Conservation (phyloP, 2,888 invertebrate species). For the Drosophila kambysellisi region DNA sequence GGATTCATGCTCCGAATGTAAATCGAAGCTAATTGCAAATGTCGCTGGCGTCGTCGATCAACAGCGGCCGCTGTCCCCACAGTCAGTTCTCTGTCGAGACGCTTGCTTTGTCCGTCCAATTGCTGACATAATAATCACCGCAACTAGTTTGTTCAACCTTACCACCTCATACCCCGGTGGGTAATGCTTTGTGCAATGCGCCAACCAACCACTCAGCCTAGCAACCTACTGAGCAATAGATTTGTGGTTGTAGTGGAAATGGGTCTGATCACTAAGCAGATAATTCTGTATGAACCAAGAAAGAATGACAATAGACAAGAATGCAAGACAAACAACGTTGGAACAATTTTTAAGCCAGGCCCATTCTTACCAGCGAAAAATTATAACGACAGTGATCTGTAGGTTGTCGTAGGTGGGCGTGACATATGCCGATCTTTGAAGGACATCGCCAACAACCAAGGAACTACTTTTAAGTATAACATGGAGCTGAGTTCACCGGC, state of each 20-base stretch:
- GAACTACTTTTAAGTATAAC: too few species aligned
- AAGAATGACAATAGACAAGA: too few species aligned
- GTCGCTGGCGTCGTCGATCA: conserved; percentile 65
- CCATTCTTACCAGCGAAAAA: too few species aligned
- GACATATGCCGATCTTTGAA: too few species aligned
- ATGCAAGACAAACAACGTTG: too few species aligned
- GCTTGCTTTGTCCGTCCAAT: conserved; percentile 39
- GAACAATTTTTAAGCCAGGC: too few species aligned
- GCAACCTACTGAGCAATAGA: conserved; percentile 16
- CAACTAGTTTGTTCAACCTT: conserved; percentile 36
- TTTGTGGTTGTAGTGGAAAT: too few species aligned
- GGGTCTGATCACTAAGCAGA: conserved; percentile 19
- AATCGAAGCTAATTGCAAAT: conserved; percentile 72
- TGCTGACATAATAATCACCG: conserved; percentile 75
- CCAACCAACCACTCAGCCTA: conserved; percentile 28
- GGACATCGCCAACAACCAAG: too few species aligned
- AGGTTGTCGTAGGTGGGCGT: too few species aligned
- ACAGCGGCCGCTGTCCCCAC: not conserved
- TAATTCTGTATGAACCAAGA: not conserved
- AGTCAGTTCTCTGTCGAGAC: conserved; percentile 34
- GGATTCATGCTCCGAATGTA: conserved; percentile 42
- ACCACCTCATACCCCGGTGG: not conserved
- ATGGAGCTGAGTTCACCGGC: too few species aligned
- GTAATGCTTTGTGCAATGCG: conserved; percentile 1
- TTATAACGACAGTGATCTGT: too few species aligned